Evolutionary conservation across 2,888 invertebrate species (phyloP), one percentile per base, ranked within the genome.

Genomic region (Hyalella azteca): DNA sequence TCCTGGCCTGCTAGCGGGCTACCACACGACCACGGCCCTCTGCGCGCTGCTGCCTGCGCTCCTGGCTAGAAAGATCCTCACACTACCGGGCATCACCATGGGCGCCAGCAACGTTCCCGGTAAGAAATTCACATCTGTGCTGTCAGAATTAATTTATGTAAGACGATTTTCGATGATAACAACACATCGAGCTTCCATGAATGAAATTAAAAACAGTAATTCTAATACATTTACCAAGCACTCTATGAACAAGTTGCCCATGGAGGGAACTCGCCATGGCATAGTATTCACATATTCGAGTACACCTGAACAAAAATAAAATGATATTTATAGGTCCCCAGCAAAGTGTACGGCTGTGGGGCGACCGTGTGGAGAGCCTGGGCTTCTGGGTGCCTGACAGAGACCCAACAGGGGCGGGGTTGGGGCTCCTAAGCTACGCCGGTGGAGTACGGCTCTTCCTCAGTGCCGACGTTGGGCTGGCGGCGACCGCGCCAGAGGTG

Each of bases 361-460:
- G 80, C 3, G 81, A 81, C 77, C 78, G 26, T 19, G 80, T 83
- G 19, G 80, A 80, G 29, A 81, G 81, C 48, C 5, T 83, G 45
- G 50, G 77, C 48, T 83, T 83, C 79, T 83, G 83, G 83, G 78
- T 83, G 36, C 83, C 83, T 29, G 79, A 83, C 75, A 48, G 83
- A 29, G 77, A 66, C 26, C 83, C 79, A 5, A 79, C 81, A 7
- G 83, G 80, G 5, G 79, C 78, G 40, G 81, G 83, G 22, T 66
- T 83, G 26, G 81, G 81, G 26, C 79, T 81, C 48, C 41, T 76
- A 45, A 83, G 83, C 48, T 83, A 83, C 80, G 77, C 41, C 73
- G 81, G 79, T n/a, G 15, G 36, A 26, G 79, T 83, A 1, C 78
- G 77, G 36, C 66, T 81, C n/a, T 81, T 78, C 26, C 59, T 83